These are phyloP conservation scores for Colistium nudipinnis DNA, from an alignment of 2,113 vertebrate genomes.

Conservation along the genomic window DNA sequence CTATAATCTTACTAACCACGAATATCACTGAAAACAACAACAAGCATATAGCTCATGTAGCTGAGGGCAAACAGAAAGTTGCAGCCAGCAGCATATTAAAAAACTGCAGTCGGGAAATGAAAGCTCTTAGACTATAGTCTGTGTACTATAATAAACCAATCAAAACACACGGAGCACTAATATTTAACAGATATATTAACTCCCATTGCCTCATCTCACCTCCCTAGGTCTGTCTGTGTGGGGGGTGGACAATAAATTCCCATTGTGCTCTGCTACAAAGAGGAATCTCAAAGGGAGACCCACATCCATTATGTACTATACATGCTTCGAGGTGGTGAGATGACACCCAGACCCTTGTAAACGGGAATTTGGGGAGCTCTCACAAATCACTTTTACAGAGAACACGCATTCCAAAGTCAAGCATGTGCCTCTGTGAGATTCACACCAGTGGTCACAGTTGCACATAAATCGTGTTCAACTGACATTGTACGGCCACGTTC, in stretches of 20 bases:
- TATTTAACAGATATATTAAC: not conserved
- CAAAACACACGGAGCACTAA: not conserved
- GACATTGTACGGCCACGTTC: not conserved
- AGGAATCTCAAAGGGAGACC: not conserved
- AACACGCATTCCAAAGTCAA: not conserved
- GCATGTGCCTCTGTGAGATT: not conserved
- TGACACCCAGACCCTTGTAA: not conserved
- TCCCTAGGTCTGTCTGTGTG: not conserved
- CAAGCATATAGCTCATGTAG: slow-evolving; percentile 24
- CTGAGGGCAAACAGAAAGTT: slow-evolving; percentile 23
- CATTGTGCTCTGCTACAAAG: slow-evolving; percentile 6
- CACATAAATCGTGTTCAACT: not conserved
- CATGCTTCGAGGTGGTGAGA: not conserved
- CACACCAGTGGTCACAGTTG: not conserved
- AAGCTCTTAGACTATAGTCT: not conserved
- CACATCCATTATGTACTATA: not conserved
- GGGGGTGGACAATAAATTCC: too few relatives aligned
- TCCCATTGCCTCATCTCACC: not conserved
- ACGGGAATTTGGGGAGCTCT: not conserved
- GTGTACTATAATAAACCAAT: not conserved
- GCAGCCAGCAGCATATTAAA: slow-evolving; percentile 14
- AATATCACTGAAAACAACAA: slow-evolving; percentile 22
- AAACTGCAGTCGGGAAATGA: slow-evolving; percentile 26
- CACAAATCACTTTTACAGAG: not conserved
- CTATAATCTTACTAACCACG: not conserved